Evolutionary conservation across 2,113 vertebrate genomes (phyloP), one percentile per base, ranked within the genome.

Genomic region (Odocoileus hemionus): DNA sequence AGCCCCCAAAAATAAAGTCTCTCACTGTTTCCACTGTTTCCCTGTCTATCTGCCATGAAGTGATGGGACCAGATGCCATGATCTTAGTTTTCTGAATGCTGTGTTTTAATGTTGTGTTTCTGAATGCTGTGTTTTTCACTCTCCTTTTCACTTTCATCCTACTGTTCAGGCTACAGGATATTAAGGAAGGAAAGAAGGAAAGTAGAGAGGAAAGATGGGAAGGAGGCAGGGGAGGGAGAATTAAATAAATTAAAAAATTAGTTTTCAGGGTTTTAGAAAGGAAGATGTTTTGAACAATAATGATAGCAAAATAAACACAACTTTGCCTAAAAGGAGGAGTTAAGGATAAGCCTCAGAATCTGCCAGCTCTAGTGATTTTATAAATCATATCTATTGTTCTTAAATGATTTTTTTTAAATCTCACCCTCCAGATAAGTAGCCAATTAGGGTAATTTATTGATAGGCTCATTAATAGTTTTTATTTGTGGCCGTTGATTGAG

Each of bases 391-490:
- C 55, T 47, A 91, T 50, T 82, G 39, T 88, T 43, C 55, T 91
- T 74, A 82, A 47, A 86, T 45, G 55, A 30, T 21, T 86, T 89
- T 86, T 82, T 61, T 90, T 80, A 76, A 64, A 45, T 70, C 39
- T 91, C 15, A 83, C 7, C 19, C 58, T 4, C 17, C 45, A 97
- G 60, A 21, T 87, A 97, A 90, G 25, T 85, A 52, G 67, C 76
- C 30, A 92, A 21, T 97, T 96, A 78, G 39, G 47, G 87, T 60
- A 89, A 55, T 82, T 95, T 87, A 45, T 90, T 91, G 85, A 94
- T 89, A 94, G 25, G 7, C 43, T 94, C 21, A 15, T 84, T 94
- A 76, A 54, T 39, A 96, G 95, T 92, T 6, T 6, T 79, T 21
- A 6, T 16, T 43, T 57, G 84, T 39, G 74, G 33, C 43, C n/a